A percentile compares a stretch with the other conserved stretches of the same genome.
These are phyloP conservation scores for Formicarius rufipectus DNA, from an alignment of 2,113 vertebrate genomes.

Conservation along the genomic window DNA sequence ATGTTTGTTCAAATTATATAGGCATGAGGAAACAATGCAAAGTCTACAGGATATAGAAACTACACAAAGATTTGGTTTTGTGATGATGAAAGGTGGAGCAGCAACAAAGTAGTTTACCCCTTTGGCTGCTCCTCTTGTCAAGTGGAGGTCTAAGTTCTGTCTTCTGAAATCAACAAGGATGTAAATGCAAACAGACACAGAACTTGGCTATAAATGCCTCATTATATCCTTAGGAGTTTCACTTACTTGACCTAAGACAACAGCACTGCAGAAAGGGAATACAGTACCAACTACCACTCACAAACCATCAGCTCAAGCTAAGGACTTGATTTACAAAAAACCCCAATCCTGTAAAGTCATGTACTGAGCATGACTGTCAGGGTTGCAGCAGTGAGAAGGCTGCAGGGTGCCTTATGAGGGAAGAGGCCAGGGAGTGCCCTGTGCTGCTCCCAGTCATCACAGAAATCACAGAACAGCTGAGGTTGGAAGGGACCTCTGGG, in stretches of 20 bases:
- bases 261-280: not conserved
- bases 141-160: not conserved
- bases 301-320: not conserved
- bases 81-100: not conserved
- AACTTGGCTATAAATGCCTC: not conserved
- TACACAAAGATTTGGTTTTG: not conserved
- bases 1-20: not conserved
- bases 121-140: slow-evolving; percentile 14
- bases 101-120: not conserved
- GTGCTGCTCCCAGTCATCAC: not conserved
- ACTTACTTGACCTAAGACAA: slow-evolving; percentile 16
- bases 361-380: not conserved
- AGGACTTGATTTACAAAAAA: not conserved
- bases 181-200: not conserved
- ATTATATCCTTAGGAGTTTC: not conserved
- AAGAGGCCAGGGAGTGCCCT: not conserved
- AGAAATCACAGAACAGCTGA: not conserved
- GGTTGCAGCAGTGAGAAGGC: not conserved
- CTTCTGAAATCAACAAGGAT: slow-evolving; percentile 17
- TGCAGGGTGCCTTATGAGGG: not conserved
- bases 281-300: not conserved
- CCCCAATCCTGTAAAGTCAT: too few species aligned
- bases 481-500: not conserved
- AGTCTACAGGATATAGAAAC: not conserved
- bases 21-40: not conserved